Conservation (phyloP, 2,888 invertebrate genomes). For the Calameuta pallipes region DNA sequence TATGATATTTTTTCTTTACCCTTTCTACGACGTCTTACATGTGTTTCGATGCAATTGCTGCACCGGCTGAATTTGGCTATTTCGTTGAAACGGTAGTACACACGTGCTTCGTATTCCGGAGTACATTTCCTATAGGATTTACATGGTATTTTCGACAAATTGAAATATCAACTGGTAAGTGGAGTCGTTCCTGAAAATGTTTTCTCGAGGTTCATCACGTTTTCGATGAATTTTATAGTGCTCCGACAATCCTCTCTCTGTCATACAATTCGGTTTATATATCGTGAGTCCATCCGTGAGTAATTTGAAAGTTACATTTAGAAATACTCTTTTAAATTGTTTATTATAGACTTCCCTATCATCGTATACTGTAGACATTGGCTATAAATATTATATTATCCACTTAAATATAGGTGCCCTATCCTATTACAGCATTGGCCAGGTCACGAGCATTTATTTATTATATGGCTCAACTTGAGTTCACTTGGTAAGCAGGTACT, state of each 20-base stretch:
- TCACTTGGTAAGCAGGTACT: not conserved
- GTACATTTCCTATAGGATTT: too few relatives aligned
- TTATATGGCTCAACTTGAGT: not conserved
- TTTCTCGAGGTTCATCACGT: not conserved
- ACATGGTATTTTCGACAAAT: not conserved
- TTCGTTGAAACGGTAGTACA: not conserved
- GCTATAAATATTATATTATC: slow-evolving; percentile 2
- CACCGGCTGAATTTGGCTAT: not conserved
- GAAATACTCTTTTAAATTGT: not conserved
- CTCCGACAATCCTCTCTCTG: not conserved
- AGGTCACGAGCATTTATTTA: not conserved
- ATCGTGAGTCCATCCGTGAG: not conserved
- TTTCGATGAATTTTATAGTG: not conserved
- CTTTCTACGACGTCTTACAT: not conserved
- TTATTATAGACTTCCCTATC: too few relatives aligned
- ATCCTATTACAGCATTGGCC: not conserved
- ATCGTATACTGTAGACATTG: not conserved
- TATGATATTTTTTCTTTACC: not conserved
- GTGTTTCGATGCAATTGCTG: not conserved
- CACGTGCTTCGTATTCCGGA: not conserved
- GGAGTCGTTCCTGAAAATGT: not conserved
- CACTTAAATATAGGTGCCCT: not conserved
- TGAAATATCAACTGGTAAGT: not conserved
- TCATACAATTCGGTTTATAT: too few relatives aligned
- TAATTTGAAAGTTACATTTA: not conserved